Base-by-base conservation (phyloP, 2,113 vertebrate species). In the Alexandromys fortis region DNA sequence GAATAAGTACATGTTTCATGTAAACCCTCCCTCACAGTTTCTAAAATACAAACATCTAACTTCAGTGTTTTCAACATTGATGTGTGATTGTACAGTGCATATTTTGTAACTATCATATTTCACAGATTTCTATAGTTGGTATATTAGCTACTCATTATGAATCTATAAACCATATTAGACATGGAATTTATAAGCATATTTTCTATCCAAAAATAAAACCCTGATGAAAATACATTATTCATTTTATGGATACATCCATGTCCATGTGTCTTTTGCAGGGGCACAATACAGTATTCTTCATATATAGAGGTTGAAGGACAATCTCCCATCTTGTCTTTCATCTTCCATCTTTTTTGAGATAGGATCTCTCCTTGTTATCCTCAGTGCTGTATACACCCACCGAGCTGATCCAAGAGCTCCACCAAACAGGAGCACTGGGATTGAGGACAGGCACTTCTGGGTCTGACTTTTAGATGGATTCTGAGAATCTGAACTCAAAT, bases 201-300 rank as follows among this genome's bases (percentile, higher is more conserved):
- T 85, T 90, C 28, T 72, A 45, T 28, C 10, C 35, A 79, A 89
- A 63, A 94, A 68, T 65, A 16, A 12, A 55, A 55, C 6, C 78
- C 35, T 81, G 11, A 24, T 26, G 49, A 81, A n/a, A 58, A 81
- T n/a, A 1, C 58, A 24, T 13, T 58, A 58, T 24, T 58, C 7
- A n/a, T 55, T 81, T 83, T 63, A 13, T 42, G 12, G 3, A 45
- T 67, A 61, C 33, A 45, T 83, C 9, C 8, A 12, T 10, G 24
- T 4, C 38, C 7, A 4, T 42, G 14, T 26, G 28, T 52, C 12
- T 65, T 30, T 2, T n/a, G 81, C 7, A 0, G 1, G 7, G 14
- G 38, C 24, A 65, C 8, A 26, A 19, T 4, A 30, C 1, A 38
- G 1, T 19, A 10, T 0, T 30, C 7, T 63, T 8, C 3, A 10